A percentile compares a stretch with the other conserved stretches of the same genome.
These are phyloP conservation scores for Himalopsyche anomala DNA, from an alignment of 2,888 invertebrate genomes.

Conservation along the genomic window DNA sequence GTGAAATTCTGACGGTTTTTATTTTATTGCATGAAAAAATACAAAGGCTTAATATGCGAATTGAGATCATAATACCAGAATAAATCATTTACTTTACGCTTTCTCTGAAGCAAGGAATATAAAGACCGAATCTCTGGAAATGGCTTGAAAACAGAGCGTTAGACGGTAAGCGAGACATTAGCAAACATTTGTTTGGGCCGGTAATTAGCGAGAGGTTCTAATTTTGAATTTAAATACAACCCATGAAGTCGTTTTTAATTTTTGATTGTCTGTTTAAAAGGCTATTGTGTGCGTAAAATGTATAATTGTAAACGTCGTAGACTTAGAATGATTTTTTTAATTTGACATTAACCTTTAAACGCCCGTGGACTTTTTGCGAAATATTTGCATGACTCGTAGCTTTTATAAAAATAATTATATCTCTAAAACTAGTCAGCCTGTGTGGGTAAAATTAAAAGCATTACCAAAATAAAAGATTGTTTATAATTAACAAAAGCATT, in stretches of 20 bases:
- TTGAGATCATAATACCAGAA: neutral
- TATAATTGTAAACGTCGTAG: neutral
- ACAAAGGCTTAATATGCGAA: neutral
- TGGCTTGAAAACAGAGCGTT: neutral
- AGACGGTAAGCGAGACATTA: neutral
- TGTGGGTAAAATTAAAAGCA: no score
- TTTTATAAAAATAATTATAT: no score
- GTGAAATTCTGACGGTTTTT: no score
- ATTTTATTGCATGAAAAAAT: neutral
- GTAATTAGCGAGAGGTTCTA: conserved; percentile 35
- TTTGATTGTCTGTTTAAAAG: conserved; percentile 1
- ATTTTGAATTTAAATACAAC: conserved; percentile 37
- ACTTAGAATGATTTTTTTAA: no score
- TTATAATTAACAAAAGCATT: no score
- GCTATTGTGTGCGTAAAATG: neutral
- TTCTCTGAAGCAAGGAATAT: neutral
- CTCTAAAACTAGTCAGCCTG: no score
- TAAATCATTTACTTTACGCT: neutral
- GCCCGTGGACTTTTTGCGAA: no score
- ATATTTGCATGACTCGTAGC: no score
- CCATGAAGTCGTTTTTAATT: neutral
- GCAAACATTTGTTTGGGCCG: conserved; percentile 36
- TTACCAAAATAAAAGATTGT: no score
- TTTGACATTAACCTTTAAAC: no score
- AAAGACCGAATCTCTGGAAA: neutral